Base-by-base conservation (phyloP, 2,888 invertebrate genomes). In the Andrena bicolor region DNA sequence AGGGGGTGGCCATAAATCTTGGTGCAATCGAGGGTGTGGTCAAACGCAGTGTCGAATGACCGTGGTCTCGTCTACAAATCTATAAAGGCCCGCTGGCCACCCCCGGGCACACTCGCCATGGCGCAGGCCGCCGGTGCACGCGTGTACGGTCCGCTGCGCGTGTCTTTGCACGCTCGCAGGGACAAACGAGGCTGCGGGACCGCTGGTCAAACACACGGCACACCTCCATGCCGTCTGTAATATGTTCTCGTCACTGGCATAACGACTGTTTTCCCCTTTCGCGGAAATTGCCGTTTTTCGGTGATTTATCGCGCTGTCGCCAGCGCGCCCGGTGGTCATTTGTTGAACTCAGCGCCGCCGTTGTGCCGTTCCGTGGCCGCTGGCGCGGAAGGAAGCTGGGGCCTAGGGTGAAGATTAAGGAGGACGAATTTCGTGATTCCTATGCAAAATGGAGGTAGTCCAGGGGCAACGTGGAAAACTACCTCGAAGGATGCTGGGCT, bases 11-110 rank as follows among this genome's bases (percentile, higher is more conserved):
- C 86, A 93, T 93, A 93, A 93, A 93, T 93, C 93, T 93, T 92
- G 89, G 88, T 86, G 88, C 89, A 88, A 91, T 91, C 91, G 92
- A 92, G 93, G 93, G 93, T 93, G 93, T 93, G 93, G 94, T 93
- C 93, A 92, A 93, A 92, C 90, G 91, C 92, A 92, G 90, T 86
- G 87, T 89, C 91, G 91, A 90, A 90, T 90, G 90, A 90, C 89
- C 91, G 80, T 87, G 87, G 90, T 89, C 89, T 88, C 89, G 88
- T 90, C 90, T 89, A 90, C 91, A 90, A 91, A 91, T 91, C 91
- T 91, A 91, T 91, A 91, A 90, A 91, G 89, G 84, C 79, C 84
- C 86, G 26, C 48, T 32, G 53, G n/a, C 13, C 73, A 80, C 69
- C 66, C 80, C 72, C 71, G 73, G 60, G 72, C 75, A 66, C 66